phyloP scores from a whole-genome alignment of 1,140 invertebrate species.

The Heliothis virescens region DNA sequence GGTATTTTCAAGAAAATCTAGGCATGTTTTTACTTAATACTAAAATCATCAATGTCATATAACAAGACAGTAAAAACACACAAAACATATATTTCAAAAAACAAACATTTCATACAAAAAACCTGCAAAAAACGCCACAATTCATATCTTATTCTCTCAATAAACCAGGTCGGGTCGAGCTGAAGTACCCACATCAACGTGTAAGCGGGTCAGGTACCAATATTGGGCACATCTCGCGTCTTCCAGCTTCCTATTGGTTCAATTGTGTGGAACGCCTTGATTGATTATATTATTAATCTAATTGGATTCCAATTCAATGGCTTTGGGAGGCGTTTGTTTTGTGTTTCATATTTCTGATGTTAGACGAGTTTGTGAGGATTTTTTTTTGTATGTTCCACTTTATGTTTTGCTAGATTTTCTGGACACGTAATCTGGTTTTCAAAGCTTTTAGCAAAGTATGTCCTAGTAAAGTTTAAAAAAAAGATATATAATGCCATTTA shows the following conservation, averaged over 20 bases:
- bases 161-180: neutral
- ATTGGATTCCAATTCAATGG: constrained; percentile 28
- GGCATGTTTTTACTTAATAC: no score
- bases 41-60: no score
- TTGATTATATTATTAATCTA: constrained; percentile 54
- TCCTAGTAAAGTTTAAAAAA: neutral
- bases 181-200: constrained; percentile 18
- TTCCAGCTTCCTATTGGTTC: constrained; percentile 44
- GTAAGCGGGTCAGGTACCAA: constrained; percentile 25
- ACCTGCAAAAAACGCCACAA: neutral
- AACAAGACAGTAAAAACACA: no score
- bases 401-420: neutral
- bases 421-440: neutral
- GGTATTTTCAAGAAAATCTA: no score
- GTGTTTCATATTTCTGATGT: constrained; percentile 13
- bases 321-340: constrained; percentile 2
- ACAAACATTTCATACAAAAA: neutral
- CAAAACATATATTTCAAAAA: neutral
- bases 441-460: neutral
- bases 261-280: constrained; percentile 54
- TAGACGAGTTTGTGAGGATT: neutral
- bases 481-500: no score
- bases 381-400: neutral
- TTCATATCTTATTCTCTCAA: constrained; percentile 28
- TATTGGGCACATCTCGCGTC: neutral